phyloP scores from a whole-genome alignment of 2,113 vertebrate species.

The Poicephalus gulielmi region DNA sequence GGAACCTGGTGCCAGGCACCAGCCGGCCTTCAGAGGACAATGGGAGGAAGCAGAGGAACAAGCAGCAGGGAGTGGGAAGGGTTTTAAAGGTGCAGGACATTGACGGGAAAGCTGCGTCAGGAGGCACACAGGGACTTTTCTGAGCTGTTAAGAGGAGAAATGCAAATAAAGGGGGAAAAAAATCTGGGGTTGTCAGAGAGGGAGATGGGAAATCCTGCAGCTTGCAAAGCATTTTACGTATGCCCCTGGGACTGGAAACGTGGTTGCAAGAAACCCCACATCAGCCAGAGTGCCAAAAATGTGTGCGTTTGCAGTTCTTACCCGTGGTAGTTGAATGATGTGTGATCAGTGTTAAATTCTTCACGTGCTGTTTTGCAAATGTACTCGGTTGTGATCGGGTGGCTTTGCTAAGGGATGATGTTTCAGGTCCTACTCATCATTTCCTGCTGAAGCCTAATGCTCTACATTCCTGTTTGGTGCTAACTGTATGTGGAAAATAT shows the following conservation, averaged over 20 bases:
- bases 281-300: not conserved
- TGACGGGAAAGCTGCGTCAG: constrained; percentile 14
- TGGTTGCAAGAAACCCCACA: not conserved
- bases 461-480: not conserved
- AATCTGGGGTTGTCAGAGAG: not conserved
- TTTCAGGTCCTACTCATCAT: not conserved
- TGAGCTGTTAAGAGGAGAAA: not conserved
- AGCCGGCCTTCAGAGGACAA: constrained; percentile 53
- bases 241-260: not conserved
- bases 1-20: constrained; percentile 36
- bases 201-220: not conserved
- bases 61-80: not conserved
- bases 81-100: constrained; percentile 36
- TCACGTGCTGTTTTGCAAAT: not conserved
- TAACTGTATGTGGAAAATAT: not conserved
- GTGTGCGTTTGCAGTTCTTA: not conserved
- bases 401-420: not conserved
- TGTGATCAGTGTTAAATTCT: not conserved
- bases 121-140: not conserved
- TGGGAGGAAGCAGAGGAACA: constrained; percentile 39
- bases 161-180: constrained; percentile 8
- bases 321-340: not conserved
- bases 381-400: not conserved
- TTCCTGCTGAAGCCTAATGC: not conserved
- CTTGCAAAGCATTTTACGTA: not conserved